phyloP scores from a whole-genome alignment of 1,140 invertebrate genomes.

The Zaprionus gabonicus region DNA sequence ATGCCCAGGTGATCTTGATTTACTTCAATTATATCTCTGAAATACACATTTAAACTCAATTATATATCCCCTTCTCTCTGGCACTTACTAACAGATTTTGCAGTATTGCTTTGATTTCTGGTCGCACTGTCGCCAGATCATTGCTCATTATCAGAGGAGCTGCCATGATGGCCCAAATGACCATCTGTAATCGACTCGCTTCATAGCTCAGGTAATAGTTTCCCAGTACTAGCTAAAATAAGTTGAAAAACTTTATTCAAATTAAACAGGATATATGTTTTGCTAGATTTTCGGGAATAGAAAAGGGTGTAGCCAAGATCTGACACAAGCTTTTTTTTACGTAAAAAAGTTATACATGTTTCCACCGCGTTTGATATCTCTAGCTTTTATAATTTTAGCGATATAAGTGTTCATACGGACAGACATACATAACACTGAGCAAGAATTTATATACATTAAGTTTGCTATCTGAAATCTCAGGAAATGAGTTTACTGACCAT shows the following conservation, averaged over 20 bases:
- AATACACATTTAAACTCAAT: background rate
- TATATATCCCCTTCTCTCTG: background rate
- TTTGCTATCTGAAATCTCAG: background rate
- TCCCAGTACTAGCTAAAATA: constrained; percentile 93
- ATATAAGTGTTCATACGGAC: too few relatives aligned
- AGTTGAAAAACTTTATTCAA: background rate
- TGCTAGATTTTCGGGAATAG: too few relatives aligned
- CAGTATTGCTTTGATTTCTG: constrained; percentile 95
- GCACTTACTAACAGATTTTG: constrained; percentile 87
- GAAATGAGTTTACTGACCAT: constrained; percentile 88
- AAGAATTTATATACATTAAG: background rate
- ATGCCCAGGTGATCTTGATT: constrained; percentile 91
- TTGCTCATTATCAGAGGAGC: constrained; percentile 98
- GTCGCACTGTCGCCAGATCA: constrained; percentile 94
- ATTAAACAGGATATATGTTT: too few relatives aligned
- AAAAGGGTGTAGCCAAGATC: too few relatives aligned
- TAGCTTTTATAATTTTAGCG: too few relatives aligned
- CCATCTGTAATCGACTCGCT: constrained; percentile 98
- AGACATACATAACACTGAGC: too few relatives aligned
- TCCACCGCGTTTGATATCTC: too few relatives aligned
- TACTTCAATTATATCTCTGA: constrained; percentile 96
- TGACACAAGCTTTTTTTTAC: too few relatives aligned
- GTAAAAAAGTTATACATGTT: too few relatives aligned
- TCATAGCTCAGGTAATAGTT: constrained; percentile 98
- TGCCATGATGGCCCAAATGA: constrained; percentile 98